Evolutionary conservation across 2,113 vertebrate species (phyloP), one percentile per base, ranked within the genome.

Genomic region (Perccottus glenii): DNA sequence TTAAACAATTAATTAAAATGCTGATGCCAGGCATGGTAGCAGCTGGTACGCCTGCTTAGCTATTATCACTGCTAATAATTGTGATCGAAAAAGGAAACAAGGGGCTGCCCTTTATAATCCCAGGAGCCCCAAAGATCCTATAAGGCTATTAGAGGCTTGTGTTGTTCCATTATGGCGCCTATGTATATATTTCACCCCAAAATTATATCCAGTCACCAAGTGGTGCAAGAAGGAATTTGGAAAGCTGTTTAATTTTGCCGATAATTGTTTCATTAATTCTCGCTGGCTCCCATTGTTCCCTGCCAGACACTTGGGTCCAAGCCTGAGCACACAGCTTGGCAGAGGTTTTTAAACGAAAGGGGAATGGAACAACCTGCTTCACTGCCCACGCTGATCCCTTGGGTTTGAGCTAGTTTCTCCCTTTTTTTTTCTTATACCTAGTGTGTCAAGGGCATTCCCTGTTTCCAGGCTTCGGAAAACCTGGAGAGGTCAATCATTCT

Each of bases 231-330:
- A 75, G 27, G 62, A 81, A 85, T 85, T 84, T 80, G 69, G 71
- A 84, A 75, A 81, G 82, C 79, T 72, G 77, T 74, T 82, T 90
- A 87, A 90, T 88, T 87, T 80, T 75, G 55, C 66, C 12, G 78
- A 90, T 90, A 90, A 92, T 87, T 86, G 81, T 84, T 92, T 85
- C 81, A 90, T 92, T 91, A 91, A 85, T 86, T 89, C 73, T 67
- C 65, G 81, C 70, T 73, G 77, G 75, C 69, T 81, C 61, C 77
- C 61, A 83, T 88, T 88, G 88, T 89, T 84, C 64, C 66, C 49
- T 70, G 50, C 68, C 50, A 67, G 69, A 67, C 84, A 70, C 67
- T 73, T 70, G 81, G 86, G 85, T 78, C 83, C 81, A 73, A 53
- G 60, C 50, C 46, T 73, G 42, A 14, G 40, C 73, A 8, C 38